phyloP scores from a whole-genome alignment of 1,140 invertebrate species.

The Stenopsyche tienmushanensis region DNA sequence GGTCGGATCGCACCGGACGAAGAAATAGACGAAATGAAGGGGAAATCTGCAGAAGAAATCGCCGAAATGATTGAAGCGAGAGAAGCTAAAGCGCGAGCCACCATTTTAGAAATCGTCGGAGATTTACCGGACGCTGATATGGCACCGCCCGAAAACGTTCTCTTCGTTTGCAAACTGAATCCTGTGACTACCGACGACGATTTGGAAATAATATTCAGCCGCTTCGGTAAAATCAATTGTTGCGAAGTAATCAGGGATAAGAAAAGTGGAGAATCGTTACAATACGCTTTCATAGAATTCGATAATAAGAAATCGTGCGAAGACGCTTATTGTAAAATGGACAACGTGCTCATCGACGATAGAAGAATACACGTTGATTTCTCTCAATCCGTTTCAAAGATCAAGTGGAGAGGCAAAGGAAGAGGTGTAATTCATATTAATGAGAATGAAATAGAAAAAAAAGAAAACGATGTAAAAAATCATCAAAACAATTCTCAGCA shows the following conservation, averaged over 20 bases:
- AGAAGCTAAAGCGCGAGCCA: constrained; percentile 94
- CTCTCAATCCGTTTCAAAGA: constrained; percentile 95
- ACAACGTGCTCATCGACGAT: constrained; percentile 99
- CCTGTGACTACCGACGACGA: constrained; percentile 98
- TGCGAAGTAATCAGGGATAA: constrained; percentile 98
- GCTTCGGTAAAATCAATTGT: constrained; percentile 91
- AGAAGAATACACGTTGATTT: constrained; percentile 99
- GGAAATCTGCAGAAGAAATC: constrained; percentile 80
- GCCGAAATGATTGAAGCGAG: constrained; percentile 85
- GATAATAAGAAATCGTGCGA: constrained; percentile 93
- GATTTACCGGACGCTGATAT: constrained; percentile 97
- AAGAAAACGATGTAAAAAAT: background rate
- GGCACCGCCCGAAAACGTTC: constrained; percentile 97
- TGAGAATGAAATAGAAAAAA: constrained; percentile 14
- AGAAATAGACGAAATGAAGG: constrained; percentile 88
- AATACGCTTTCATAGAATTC: constrained; percentile 99
- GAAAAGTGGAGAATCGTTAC: constrained; percentile 90
- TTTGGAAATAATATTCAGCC: constrained; percentile 95
- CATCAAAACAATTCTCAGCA: constrained; percentile 17
- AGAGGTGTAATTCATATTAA: constrained; percentile 62
- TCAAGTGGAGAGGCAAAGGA: constrained; percentile 85
- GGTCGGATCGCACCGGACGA: constrained; percentile 94
- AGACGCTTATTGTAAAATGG: constrained; percentile 99
- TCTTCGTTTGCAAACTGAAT: constrained; percentile 99
- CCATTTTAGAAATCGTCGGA: constrained; percentile 97